Evolutionary conservation across 2,113 vertebrate species (phyloP).

Genomic region (Triplophysa tibetana): DNA sequence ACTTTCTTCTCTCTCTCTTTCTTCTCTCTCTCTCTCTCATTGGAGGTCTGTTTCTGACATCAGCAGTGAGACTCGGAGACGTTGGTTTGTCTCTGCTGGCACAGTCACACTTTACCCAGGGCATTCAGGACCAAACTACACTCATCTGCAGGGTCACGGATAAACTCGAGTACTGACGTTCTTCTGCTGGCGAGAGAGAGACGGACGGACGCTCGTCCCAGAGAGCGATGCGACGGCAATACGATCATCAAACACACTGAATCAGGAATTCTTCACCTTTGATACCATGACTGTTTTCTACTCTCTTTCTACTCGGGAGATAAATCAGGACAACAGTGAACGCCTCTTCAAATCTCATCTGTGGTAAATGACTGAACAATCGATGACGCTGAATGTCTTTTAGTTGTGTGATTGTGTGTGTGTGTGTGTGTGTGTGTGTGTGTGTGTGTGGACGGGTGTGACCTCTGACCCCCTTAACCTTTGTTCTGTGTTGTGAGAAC

Average conservation of each 20-base stretch:
- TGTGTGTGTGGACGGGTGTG: slow-evolving; percentile 50
- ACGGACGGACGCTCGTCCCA: slow-evolving; percentile 46
- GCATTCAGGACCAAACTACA: slow-evolving; percentile 52
- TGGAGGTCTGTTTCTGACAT: slow-evolving; percentile 5
- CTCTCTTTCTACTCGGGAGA: slow-evolving; percentile 75
- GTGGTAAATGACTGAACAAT: slow-evolving; percentile 74
- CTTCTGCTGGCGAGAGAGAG: slow-evolving; percentile 2
- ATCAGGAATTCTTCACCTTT: slow-evolving; percentile 80
- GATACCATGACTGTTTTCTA: slow-evolving; percentile 76
- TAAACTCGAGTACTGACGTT: slow-evolving; percentile 49
- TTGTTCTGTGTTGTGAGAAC: slow-evolving; percentile 76
- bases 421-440: background rate
- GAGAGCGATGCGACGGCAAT: slow-evolving; percentile 72
- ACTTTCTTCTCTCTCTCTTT: no score
- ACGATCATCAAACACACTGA: slow-evolving; percentile 65
- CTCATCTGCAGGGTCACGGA: slow-evolving; percentile 51
- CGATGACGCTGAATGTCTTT: slow-evolving; percentile 80
- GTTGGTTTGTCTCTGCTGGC: background rate
- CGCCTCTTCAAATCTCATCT: slow-evolving; percentile 62
- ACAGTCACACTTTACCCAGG: slow-evolving; percentile 41
- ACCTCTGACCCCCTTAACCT: slow-evolving; percentile 62
- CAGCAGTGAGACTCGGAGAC: slow-evolving; percentile 9
- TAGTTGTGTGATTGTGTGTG: slow-evolving; percentile 52
- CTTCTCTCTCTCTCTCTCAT: no score
- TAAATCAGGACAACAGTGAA: slow-evolving; percentile 18